Percentiles rank a stretch among this genome's conserved stretches.
Evolutionary conservation across 2,797 vertebrate genomes (phyloP).

Genomic region (Poeciliopsis presidionis): DNA sequence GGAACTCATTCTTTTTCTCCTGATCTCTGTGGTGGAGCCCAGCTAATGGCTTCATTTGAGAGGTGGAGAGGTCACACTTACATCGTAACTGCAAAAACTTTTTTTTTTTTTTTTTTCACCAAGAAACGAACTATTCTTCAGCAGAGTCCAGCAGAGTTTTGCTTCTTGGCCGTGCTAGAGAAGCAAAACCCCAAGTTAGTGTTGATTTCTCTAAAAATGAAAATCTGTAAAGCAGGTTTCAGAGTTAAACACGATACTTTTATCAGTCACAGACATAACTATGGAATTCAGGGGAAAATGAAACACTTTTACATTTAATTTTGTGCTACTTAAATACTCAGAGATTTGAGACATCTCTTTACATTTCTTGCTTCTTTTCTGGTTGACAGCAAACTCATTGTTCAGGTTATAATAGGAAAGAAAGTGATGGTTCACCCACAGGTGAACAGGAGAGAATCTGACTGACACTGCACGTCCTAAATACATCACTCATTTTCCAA

Average conservation of each 20-base stretch:
- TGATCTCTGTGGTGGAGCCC: constrained; percentile 40
- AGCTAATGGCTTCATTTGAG: constrained; percentile 64
- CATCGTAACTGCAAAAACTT: constrained; percentile 19
- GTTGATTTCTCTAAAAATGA: constrained; percentile 4
- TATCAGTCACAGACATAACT: background rate
- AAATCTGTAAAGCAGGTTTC: background rate
- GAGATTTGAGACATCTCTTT: constrained; percentile 40
- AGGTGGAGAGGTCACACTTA: constrained; percentile 55
- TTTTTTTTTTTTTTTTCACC: background rate
- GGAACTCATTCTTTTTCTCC: constrained; percentile 28
- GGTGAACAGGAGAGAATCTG: constrained; percentile 40
- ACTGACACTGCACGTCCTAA: constrained; percentile 48
- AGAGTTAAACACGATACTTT: background rate
- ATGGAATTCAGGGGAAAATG: background rate
- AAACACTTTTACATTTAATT: background rate
- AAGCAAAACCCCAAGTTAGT: constrained; percentile 28
- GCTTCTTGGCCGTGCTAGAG: constrained; percentile 3
- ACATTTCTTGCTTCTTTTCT: constrained; percentile 50
- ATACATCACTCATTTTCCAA: constrained; percentile 51
- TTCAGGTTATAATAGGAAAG: constrained; percentile 40
- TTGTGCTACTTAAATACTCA: background rate
- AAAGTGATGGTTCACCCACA: constrained; percentile 29
- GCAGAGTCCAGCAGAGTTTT: background rate
- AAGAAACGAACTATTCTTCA: constrained; percentile 39
- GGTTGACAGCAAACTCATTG: constrained; percentile 58